Evolutionary conservation across 2,888 invertebrate genomes (phyloP).

Genomic region (Synergus japonicus): DNA sequence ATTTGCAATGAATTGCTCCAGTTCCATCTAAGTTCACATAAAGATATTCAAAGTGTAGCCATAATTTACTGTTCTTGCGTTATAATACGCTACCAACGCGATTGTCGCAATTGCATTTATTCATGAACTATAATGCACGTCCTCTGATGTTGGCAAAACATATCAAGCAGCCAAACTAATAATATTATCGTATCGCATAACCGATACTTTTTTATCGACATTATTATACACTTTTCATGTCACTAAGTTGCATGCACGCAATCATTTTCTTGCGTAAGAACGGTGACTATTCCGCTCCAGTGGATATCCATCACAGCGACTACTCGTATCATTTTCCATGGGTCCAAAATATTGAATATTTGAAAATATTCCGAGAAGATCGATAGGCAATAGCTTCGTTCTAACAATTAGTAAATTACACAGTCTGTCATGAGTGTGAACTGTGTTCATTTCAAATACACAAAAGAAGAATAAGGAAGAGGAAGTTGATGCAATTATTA

Average conservation of each 20-base stretch:
- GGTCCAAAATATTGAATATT: not conserved
- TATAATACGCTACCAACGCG: not conserved
- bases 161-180: not conserved
- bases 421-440: not conserved
- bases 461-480: conserved; percentile 7
- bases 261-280: conserved; percentile 23
- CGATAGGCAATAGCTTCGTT: not conserved
- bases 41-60: not conserved
- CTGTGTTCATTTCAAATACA: not conserved
- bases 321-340: conserved; percentile 15
- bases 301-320: not conserved
- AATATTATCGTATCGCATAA: conserved; percentile 1
- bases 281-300: conserved; percentile 14
- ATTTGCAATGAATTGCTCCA: not conserved
- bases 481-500: conserved; percentile 17
- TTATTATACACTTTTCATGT: conserved; percentile 16
- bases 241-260: conserved; percentile 21
- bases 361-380: not conserved
- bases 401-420: not conserved
- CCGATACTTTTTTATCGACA: conserved; percentile 11
- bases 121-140: conserved; percentile 13
- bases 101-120: conserved; percentile 9
- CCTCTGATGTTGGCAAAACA: conserved; percentile 3
- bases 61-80: not conserved
- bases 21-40: not conserved